Percentiles rank a stretch among this genome's conserved stretches.
Conservation (phyloP, 2,113 vertebrate species). For the Tinamus guttatus region DNA sequence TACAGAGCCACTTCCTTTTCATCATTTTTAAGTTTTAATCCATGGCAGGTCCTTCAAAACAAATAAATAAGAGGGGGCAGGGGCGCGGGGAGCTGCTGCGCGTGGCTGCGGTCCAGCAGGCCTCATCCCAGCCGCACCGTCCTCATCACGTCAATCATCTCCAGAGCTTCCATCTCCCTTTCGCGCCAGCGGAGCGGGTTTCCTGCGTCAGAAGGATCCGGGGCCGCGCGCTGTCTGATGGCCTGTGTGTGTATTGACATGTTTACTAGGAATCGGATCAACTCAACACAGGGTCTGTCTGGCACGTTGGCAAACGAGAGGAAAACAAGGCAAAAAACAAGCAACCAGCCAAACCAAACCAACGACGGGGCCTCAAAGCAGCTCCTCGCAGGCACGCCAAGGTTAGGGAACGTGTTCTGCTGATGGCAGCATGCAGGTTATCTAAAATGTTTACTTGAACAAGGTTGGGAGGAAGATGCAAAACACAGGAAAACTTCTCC, state of each 20-base stretch:
- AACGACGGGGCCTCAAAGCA: not conserved
- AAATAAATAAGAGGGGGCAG: not conserved
- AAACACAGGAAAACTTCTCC: not conserved
- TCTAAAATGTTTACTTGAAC: not conserved
- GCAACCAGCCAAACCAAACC: not conserved
- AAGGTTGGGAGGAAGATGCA: not conserved
- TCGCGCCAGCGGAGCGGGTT: not conserved
- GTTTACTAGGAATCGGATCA: not conserved
- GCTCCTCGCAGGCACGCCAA: not conserved
- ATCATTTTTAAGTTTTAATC: slow-evolving; percentile 30
- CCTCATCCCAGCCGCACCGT: not conserved
- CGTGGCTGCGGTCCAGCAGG: not conserved
- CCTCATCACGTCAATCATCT: not conserved
- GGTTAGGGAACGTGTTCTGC: not conserved
- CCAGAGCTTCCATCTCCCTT: not conserved
- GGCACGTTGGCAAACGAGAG: not conserved
- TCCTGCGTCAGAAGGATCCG: not conserved
- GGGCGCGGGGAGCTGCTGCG: slow-evolving; percentile 3
- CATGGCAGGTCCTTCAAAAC: not conserved
- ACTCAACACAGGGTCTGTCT: not conserved
- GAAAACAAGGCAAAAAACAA: not conserved
- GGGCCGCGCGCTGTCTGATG: not conserved
- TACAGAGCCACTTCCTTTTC: slow-evolving; percentile 17
- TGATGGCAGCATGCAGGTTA: not conserved
- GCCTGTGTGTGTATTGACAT: not conserved